Evolutionary conservation across 1,140 invertebrate species (phyloP).

Genomic region (Cyrtorhinus lividipennis): DNA sequence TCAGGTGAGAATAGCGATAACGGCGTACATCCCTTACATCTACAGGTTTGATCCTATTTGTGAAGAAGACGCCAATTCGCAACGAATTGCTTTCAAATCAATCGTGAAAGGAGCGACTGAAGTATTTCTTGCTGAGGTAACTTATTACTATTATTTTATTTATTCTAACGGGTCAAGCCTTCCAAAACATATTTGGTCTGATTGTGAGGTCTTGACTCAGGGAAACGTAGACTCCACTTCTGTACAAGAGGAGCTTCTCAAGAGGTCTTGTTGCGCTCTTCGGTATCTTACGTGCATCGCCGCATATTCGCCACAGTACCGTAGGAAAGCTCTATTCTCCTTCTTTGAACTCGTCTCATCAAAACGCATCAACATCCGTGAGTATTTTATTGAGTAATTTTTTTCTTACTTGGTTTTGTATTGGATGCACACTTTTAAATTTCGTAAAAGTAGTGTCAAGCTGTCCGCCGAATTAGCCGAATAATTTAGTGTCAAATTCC

Average conservation of each 20-base stretch:
- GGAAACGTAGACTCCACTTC: no score
- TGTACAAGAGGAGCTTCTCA: background rate
- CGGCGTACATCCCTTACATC: constrained; percentile 5
- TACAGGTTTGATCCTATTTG: background rate
- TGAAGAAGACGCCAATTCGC: background rate
- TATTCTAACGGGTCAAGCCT: no score
- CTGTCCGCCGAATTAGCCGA: no score
- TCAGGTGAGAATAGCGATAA: background rate
- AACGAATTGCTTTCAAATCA: background rate
- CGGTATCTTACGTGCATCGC: background rate
- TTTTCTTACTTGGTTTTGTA: background rate
- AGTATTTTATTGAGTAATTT: background rate
- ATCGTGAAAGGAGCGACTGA: background rate
- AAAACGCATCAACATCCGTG: background rate
- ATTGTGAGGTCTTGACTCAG: no score
- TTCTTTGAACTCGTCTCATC: background rate
- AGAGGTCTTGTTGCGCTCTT: constrained; percentile 2
- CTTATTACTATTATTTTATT: no score
- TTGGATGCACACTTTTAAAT: no score
- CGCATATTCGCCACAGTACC: background rate
- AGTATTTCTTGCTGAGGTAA: constrained; percentile 2
- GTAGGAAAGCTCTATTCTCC: background rate
- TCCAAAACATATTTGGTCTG: no score
- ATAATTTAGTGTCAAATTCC: no score
- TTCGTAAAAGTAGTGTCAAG: no score